These are phyloP conservation scores for Poecilia picta DNA, from an alignment of 2,797 vertebrate species.

Conservation along the genomic window DNA sequence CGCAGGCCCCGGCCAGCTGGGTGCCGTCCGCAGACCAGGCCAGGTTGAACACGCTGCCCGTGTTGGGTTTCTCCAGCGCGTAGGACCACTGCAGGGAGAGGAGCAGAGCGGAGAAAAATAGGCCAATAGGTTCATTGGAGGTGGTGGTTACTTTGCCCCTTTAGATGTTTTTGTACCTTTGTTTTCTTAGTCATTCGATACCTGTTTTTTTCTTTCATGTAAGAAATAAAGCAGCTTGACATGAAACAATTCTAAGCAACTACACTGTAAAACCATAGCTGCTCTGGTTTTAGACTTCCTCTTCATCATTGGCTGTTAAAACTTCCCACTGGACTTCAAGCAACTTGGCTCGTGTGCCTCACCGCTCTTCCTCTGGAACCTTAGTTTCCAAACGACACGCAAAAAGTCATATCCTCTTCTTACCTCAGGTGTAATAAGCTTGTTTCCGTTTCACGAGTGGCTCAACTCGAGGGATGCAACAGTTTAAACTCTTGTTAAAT, in stretches of 20 bases:
- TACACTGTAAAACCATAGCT: not conserved
- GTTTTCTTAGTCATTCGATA: not conserved
- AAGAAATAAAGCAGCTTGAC: not conserved
- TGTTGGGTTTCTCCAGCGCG: constrained; percentile 93
- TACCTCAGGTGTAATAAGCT: no score
- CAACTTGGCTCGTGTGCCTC: not conserved
- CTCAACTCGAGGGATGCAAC: no score
- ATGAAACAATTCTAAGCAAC: not conserved
- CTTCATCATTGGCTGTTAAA: not conserved
- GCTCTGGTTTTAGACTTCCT: not conserved
- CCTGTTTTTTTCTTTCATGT: not conserved
- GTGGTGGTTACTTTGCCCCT: constrained; percentile 30
- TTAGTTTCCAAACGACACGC: no score
- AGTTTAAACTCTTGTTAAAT: no score
- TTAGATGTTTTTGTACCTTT: not conserved
- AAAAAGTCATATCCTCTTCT: no score
- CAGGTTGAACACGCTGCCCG: constrained; percentile 91
- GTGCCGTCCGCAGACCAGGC: constrained; percentile 95
- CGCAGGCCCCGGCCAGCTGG: constrained; percentile 93
- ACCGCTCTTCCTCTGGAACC: not conserved
- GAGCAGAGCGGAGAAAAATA: not conserved
- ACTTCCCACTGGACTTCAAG: not conserved
- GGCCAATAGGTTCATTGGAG: constrained; percentile 45
- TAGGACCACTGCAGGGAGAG: constrained; percentile 89
- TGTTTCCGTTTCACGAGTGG: no score